These are phyloP conservation scores for Vanacampus margaritifer DNA, from an alignment of 2,113 vertebrate genomes.

Conservation along the genomic window DNA sequence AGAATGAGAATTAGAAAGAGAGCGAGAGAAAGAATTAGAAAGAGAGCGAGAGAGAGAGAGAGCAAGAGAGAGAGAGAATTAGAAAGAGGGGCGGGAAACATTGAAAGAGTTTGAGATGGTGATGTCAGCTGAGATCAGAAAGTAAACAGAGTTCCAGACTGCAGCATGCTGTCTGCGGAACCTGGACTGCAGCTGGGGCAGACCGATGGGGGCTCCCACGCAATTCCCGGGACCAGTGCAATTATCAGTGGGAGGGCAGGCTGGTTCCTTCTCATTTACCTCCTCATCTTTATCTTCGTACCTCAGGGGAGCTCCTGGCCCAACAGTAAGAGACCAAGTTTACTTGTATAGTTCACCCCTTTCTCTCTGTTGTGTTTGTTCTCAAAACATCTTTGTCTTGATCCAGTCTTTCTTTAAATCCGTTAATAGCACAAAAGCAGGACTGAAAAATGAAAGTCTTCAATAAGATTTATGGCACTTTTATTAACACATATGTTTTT, in stretches of 20 bases:
- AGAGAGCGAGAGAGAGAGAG: slow-evolving; percentile 14
- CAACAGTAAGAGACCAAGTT: slow-evolving; percentile 64
- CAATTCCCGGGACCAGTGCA: slow-evolving; percentile 30
- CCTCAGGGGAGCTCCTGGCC: slow-evolving; percentile 66
- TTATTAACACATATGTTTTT: slow-evolving; percentile 15
- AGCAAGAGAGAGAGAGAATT: slow-evolving; percentile 30
- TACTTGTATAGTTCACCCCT: slow-evolving; percentile 15
- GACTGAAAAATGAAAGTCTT: background rate
- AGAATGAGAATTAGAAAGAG: too few species aligned
- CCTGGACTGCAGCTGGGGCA: slow-evolving; percentile 53
- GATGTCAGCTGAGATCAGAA: slow-evolving; percentile 81
- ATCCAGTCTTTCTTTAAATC: slow-evolving; percentile 32
- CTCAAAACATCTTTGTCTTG: slow-evolving; percentile 51
- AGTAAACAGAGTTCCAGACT: slow-evolving; percentile 77
- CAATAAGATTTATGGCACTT: background rate
- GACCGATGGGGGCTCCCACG: slow-evolving; percentile 42
- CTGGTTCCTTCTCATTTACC: slow-evolving; percentile 54
- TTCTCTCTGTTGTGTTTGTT: slow-evolving; percentile 51
- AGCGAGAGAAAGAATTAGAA: slow-evolving; percentile 23
- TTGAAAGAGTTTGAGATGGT: slow-evolving; percentile 60
- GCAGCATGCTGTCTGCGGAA: slow-evolving; percentile 74
- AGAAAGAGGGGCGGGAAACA: slow-evolving; percentile 48
- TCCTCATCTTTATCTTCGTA: slow-evolving; percentile 61
- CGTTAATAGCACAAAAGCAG: slow-evolving; percentile 17
- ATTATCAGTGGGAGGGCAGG: slow-evolving; percentile 34